Evolutionary conservation across 2,797 vertebrate species (phyloP).

Genomic region (Neopelma chrysocephalum): DNA sequence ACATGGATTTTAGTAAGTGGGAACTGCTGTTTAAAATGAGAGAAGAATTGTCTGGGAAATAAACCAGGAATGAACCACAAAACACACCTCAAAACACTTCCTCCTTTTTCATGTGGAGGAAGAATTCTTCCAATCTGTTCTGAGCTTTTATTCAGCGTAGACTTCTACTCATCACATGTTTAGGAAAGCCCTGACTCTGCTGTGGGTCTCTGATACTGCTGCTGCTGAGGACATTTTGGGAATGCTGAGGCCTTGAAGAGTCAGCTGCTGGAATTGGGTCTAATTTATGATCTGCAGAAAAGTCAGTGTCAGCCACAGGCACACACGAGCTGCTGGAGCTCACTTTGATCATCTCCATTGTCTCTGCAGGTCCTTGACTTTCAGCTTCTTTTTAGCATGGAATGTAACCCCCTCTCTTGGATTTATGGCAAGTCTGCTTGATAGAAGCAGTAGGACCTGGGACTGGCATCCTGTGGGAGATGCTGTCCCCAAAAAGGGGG

Average conservation of each 20-base stretch:
- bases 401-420: rapidly evolving
- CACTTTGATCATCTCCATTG: rapidly evolving
- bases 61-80: neutral
- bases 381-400: neutral
- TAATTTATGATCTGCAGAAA: neutral
- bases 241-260: neutral
- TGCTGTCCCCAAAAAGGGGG: rapidly evolving
- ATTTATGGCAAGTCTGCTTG: neutral
- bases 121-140: neutral
- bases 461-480: neutral
- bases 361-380: neutral
- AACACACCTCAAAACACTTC: neutral
- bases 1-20: neutral
- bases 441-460: rapidly evolving
- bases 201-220: neutral
- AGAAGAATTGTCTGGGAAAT: neutral
- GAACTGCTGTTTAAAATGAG: neutral
- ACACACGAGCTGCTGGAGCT: neutral
- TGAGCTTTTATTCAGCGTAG: rapidly evolving
- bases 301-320: neutral
- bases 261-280: neutral
- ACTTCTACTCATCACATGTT: rapidly evolving
- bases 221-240: neutral
- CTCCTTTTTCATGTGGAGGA: neutral
- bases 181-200: neutral